Percentiles rank a stretch among this genome's conserved stretches.
Evolutionary conservation across 2,888 invertebrate genomes (phyloP).

Genomic region (Cyclophora punctaria): DNA sequence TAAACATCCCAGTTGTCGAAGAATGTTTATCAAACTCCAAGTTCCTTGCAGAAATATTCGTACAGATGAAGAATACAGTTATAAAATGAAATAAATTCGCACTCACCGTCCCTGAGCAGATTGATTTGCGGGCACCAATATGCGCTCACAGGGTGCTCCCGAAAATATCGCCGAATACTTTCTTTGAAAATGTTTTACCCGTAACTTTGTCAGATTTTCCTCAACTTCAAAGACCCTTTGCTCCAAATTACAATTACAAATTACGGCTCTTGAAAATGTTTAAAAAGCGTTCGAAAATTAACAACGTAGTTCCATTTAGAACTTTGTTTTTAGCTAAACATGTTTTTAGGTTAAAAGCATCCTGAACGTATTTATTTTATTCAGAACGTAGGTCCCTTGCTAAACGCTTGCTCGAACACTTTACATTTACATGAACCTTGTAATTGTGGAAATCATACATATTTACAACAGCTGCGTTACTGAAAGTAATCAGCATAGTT

Average conservation of each 20-base stretch:
- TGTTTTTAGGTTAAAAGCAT: too few relatives aligned
- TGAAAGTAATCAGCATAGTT: too few relatives aligned
- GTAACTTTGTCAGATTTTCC: conserved; percentile 22
- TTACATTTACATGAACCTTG: too few relatives aligned
- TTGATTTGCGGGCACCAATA: conserved; percentile 12
- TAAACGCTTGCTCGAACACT: too few relatives aligned
- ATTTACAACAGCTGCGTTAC: too few relatives aligned
- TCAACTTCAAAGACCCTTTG: conserved; percentile 24
- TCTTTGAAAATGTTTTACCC: conserved; percentile 19
- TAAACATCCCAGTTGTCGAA: too few relatives aligned
- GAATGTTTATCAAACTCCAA: too few relatives aligned
- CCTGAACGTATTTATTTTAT: too few relatives aligned
- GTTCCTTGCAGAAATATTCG: too few relatives aligned
- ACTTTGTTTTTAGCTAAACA: conserved; percentile 8
- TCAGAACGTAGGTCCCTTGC: too few relatives aligned
- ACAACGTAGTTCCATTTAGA: conserved; percentile 21
- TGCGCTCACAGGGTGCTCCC: conserved; percentile 9
- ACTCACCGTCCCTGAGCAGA: conserved; percentile 7
- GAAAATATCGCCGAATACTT: conserved; percentile 17
- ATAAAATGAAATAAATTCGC: conserved; percentile 3
- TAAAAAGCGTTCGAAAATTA: conserved; percentile 22
- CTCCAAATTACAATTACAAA: conserved; percentile 25
- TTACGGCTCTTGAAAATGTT: conserved; percentile 22
- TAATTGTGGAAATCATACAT: too few relatives aligned
- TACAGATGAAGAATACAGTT: background rate